Evolutionary conservation across 1,140 invertebrate genomes (phyloP).

Genomic region (Trialeurodes vaporariorum): DNA sequence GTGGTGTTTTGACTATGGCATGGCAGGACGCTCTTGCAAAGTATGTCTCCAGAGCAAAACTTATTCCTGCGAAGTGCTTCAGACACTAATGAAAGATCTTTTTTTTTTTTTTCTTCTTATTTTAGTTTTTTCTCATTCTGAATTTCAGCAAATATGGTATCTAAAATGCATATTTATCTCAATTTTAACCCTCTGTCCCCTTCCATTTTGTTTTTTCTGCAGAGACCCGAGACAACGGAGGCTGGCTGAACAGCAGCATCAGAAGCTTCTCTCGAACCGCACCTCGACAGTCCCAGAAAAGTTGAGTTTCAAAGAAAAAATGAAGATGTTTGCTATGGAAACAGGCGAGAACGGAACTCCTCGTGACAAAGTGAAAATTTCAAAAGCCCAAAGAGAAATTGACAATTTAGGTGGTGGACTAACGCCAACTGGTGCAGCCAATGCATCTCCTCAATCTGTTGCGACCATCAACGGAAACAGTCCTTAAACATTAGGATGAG

Average conservation of each 20-base stretch:
- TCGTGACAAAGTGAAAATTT: conserved; percentile 85
- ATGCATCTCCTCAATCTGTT: not conserved
- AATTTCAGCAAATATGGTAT: no score
- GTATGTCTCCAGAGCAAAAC: no score
- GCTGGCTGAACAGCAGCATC: conserved; percentile 61
- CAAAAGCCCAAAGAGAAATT: conserved; percentile 81
- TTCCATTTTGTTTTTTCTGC: no score
- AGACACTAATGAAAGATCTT: no score
- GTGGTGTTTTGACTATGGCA: no score
- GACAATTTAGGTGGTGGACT: conserved; percentile 48
- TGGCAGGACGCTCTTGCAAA: no score
- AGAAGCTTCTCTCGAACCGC: conserved; percentile 48
- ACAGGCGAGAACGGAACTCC: conserved; percentile 76
- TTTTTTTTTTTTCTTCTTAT: no score
- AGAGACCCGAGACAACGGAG: conserved; percentile 73
- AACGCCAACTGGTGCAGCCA: conserved; percentile 23
- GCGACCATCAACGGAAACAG: not conserved
- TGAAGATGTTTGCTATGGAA: conserved; percentile 94
- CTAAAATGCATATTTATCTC: no score
- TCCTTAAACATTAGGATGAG: no score
- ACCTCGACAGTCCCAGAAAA: conserved; percentile 70
- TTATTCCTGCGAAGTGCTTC: no score
- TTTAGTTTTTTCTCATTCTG: no score
- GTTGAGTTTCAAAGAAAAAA: conserved; percentile 86
- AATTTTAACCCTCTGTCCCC: no score